Evolutionary conservation across 2,797 vertebrate genomes (phyloP).

Genomic region (Parotocinclus haroldoi): DNA sequence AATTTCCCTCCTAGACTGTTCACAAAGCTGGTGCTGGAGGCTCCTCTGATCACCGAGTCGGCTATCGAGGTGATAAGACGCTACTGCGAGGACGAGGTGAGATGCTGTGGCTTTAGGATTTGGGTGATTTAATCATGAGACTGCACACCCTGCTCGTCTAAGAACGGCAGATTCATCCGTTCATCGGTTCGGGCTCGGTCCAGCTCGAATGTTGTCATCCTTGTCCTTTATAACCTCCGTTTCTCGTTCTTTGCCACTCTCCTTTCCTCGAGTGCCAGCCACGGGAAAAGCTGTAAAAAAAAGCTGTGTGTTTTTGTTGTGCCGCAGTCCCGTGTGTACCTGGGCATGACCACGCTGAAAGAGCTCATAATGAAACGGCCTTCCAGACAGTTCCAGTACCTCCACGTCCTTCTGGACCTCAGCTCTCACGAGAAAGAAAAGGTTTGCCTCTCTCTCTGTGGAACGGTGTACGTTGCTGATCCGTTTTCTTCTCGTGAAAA

Average conservation of each 20-base stretch:
- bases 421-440: constrained; percentile 96
- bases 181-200: too few species aligned
- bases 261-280: too few species aligned
- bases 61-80: constrained; percentile 89
- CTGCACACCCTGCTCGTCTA: too few species aligned
- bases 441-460: constrained; percentile 59
- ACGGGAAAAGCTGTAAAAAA: neutral
- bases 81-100: constrained; percentile 96
- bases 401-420: constrained; percentile 90
- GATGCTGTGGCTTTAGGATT: neutral
- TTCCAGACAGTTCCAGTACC: constrained; percentile 89
- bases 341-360: constrained; percentile 91
- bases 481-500: too few species aligned
- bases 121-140: too few species aligned
- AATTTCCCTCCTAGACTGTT: constrained; percentile 74
- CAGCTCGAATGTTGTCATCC: too few species aligned
- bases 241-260: too few species aligned
- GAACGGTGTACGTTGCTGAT: too few species aligned
- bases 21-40: constrained; percentile 90
- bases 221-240: too few species aligned
- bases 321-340: constrained; percentile 84
- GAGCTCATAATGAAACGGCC: constrained; percentile 91
- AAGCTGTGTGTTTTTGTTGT: neutral
- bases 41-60: constrained; percentile 87
- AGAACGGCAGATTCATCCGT: too few species aligned